Evolutionary conservation across 1,140 invertebrate genomes (phyloP).

Genomic region (Cepaea nemoralis): DNA sequence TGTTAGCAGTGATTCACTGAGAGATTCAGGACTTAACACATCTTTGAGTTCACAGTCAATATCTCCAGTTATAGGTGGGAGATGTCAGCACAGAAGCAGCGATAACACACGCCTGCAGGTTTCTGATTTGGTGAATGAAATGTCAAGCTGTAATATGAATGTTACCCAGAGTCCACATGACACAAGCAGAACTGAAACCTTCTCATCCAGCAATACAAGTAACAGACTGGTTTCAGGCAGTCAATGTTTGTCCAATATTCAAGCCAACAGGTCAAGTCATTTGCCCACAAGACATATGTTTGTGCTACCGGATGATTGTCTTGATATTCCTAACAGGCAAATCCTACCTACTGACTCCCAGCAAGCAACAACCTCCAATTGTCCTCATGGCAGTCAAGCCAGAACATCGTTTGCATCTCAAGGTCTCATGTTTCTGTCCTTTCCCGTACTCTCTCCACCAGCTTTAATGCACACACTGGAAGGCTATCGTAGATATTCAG

Average conservation of each 20-base stretch:
- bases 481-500: neutral
- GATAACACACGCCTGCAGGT: neutral
- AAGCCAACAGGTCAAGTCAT: neutral
- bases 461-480: neutral
- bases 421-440: neutral
- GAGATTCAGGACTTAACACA: conserved; percentile 19
- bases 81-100: neutral
- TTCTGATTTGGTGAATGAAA: neutral
- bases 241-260: neutral
- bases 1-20: neutral
- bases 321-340: neutral
- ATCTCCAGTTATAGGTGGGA: conserved; percentile 5
- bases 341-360: neutral
- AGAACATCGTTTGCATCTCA: neutral
- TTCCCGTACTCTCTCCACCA: conserved; percentile 1
- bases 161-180: neutral
- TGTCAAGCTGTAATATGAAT: neutral
- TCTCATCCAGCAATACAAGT: neutral
- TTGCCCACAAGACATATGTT: neutral
- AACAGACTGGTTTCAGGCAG: neutral
- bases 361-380: neutral
- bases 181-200: neutral
- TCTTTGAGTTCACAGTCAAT: conserved; percentile 21
- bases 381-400: neutral
- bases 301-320: neutral